Evolutionary conservation across 92 coral and sea anemone species (phyloP).

Genomic region (Palythoa heliodiscus): DNA sequence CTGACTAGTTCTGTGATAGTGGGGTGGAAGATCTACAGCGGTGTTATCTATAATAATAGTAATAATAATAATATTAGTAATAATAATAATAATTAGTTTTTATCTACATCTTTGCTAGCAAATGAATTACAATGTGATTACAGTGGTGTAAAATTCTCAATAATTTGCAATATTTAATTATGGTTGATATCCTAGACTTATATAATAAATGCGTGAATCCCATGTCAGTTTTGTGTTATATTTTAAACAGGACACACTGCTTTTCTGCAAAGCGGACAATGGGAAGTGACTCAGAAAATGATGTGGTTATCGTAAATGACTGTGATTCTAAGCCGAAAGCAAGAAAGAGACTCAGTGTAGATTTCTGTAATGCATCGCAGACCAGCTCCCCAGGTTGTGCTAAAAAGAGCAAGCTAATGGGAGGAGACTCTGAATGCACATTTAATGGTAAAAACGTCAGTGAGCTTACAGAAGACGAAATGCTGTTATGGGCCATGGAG

Average conservation of each 20-base stretch:
- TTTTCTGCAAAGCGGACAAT: background rate
- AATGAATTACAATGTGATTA: too few species aligned
- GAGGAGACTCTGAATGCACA: background rate
- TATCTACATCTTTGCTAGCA: too few species aligned
- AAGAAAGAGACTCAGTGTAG: background rate
- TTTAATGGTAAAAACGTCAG: background rate
- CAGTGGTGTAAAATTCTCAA: too few species aligned
- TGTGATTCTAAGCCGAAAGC: background rate
- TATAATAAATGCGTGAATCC: background rate
- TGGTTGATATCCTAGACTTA: too few species aligned
- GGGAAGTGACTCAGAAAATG: background rate
- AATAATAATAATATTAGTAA: too few species aligned
- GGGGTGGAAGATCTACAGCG: too few species aligned
- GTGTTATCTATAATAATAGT: too few species aligned
- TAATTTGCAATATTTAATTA: background rate
- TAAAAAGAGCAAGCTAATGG: background rate
- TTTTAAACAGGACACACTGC: background rate
- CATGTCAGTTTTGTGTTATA: background rate
- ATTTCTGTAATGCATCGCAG: background rate
- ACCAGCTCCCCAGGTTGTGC: background rate
- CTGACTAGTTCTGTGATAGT: too few species aligned
- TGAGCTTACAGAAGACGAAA: conserved; percentile 11
- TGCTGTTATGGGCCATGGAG: background rate
- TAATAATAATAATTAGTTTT: too few species aligned
- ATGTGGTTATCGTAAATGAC: background rate